Percentiles rank a stretch among this genome's conserved stretches.
These are phyloP conservation scores for Hormaphis cornu DNA, from an alignment of 1,140 invertebrate species.

Conservation along the genomic window DNA sequence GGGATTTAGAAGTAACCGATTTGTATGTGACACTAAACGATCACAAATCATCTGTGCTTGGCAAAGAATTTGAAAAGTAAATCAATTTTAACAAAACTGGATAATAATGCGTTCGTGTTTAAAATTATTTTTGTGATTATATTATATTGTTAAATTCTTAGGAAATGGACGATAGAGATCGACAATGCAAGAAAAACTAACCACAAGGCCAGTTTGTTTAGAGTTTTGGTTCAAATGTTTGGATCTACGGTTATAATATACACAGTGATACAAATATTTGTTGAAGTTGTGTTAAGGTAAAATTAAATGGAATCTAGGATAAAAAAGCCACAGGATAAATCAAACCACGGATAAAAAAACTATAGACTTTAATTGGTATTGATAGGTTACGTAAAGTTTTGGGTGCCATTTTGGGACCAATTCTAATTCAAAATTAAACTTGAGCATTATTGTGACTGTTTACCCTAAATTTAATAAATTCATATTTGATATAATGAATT, in stretches of 20 bases:
- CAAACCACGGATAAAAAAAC: too few species aligned
- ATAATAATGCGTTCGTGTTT: neutral
- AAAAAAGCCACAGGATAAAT: neutral
- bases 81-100: neutral
- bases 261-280: constrained; percentile 46
- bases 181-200: constrained; percentile 40
- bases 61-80: constrained; percentile 47
- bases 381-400: too few species aligned
- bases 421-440: too few species aligned
- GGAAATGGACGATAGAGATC: constrained; percentile 38
- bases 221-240: constrained; percentile 48
- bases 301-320: neutral
- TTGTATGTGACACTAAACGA: constrained; percentile 57
- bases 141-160: constrained; percentile 15
- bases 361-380: too few species aligned
- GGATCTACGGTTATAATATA: constrained; percentile 46
- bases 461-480: too few species aligned
- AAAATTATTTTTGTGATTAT: neutral
- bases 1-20: constrained; percentile 57
- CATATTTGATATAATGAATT: too few species aligned
- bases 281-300: constrained; percentile 45
- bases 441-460: too few species aligned
- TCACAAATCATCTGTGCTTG: constrained; percentile 49
- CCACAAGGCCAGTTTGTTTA: constrained; percentile 46
- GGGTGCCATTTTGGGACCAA: too few species aligned